Evolutionary conservation across 2,888 invertebrate genomes (phyloP), one percentile per base, ranked within the genome.

Genomic region (Parthenolecanium corni): DNA sequence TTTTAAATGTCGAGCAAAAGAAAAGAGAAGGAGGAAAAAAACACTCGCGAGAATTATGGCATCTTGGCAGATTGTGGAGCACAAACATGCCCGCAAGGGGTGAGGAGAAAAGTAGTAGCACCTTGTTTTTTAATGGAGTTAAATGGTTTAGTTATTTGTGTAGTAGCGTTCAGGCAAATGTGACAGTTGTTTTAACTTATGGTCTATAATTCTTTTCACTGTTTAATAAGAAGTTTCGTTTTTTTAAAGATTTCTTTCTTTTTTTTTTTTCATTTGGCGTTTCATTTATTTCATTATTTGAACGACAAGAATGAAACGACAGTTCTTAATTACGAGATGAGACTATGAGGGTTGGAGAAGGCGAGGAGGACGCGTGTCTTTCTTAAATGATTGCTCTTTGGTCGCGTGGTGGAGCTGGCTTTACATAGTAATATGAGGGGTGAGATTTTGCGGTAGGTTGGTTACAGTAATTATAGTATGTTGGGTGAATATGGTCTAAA

Each of bases 61-160:
- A 57, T 57, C 46, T 42, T 42, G 44, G 56, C 40, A 42, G 42
- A 56, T 56, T 56, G 31, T 25, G 40, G 20, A 12, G 56, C 25
- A 40, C 44, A 56, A 16, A 44, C 16, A n/a, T 6, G 16, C 14
- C n/a, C 14, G 44, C 14, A 53, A 40, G 53, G 40, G 40, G 40
- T 40, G 23, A 38, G 40, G 52, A 31, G 31, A 44, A 23, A 46
- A 24, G 42, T 40, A 56, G 56, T 56, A 56, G 56, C 56, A 56
- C 56, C 56, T 56, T 56, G 56, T 56, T 56, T 56, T 56, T 56
- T 56, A 56, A 56, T 56, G 56, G 56, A 56, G 44, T 25, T 56
- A 56, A 56, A 56, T 56, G 56, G 56, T 56, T 46, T 46, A 46
- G 56, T 42, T 56, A 56, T 56, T 56, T 56, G 56, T 56, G 56